Conservation (phyloP, 2,888 invertebrate genomes). For the Chouioia cunea region DNA sequence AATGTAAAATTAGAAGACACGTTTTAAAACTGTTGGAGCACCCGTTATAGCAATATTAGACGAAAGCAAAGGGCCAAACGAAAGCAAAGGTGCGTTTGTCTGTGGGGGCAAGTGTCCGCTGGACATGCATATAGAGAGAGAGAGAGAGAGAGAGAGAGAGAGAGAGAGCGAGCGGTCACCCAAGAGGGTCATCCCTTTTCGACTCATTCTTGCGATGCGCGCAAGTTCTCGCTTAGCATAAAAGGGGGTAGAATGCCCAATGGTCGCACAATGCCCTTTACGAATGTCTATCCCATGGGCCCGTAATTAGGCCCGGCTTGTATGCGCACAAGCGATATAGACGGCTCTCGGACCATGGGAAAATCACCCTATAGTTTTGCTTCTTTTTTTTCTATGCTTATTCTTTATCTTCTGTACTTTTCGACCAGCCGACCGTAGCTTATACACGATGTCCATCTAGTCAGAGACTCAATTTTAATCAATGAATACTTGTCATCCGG, state of each 20-base stretch:
- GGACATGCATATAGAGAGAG: slow-evolving; percentile 21
- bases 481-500: not conserved
- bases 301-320: slow-evolving; percentile 64
- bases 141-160: slow-evolving; percentile 17
- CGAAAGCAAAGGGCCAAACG: not conserved
- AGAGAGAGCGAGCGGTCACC: slow-evolving; percentile 27
- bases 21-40: slow-evolving; percentile 4
- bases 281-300: slow-evolving; percentile 66
- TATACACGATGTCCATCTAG: not conserved
- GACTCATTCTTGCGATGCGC: slow-evolving; percentile 30
- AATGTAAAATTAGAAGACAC: no score
- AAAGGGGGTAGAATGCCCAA: slow-evolving; percentile 64
- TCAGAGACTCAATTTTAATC: not conserved
- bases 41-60: slow-evolving; percentile 16
- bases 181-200: slow-evolving; percentile 60
- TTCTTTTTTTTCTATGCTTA: not conserved
- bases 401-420: not conserved
- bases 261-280: slow-evolving; percentile 47
- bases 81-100: not conserved
- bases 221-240: slow-evolving; percentile 64
- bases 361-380: slow-evolving; percentile 8
- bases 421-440: not conserved
- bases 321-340: not conserved
- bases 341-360: slow-evolving; percentile 47
- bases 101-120: slow-evolving; percentile 33